Conservation (phyloP, 2,797 vertebrate genomes). For the Lacerta viridis region DNA sequence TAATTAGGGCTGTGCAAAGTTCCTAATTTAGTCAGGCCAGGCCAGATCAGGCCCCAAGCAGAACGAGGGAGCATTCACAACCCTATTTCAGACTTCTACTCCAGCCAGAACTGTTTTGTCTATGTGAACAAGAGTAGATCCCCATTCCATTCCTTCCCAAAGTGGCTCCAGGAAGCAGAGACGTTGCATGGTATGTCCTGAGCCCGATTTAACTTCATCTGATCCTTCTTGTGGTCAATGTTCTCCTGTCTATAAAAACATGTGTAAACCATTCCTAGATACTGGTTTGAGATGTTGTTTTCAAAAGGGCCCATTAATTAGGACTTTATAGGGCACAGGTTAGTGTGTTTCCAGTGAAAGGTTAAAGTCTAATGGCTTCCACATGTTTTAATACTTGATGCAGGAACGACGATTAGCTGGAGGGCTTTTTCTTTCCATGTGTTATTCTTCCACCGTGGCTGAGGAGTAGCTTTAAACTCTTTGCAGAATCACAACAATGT, state of each 20-base stretch:
- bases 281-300: conserved; percentile 22
- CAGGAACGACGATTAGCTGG: conserved; percentile 33
- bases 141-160: neutral
- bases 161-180: neutral
- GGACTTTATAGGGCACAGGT: conserved; percentile 34
- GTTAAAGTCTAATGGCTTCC: conserved; percentile 41
- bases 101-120: neutral
- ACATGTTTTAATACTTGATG: conserved; percentile 30
- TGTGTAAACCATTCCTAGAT: conserved; percentile 16
- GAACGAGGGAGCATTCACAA: too few relatives aligned
- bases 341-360: conserved; percentile 23
- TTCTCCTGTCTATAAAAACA: conserved; percentile 23
- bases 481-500: conserved; percentile 15
- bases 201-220: neutral
- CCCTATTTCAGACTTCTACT: neutral
- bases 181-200: neutral
- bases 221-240: conserved; percentile 13
- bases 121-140: neutral
- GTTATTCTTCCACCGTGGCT: conserved; percentile 25
- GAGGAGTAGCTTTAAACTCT: conserved; percentile 24
- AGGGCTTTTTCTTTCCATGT: conserved; percentile 30
- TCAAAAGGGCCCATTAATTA: conserved; percentile 37
- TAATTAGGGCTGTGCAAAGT: too few relatives aligned
- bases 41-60: too few relatives aligned
- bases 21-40: too few relatives aligned